Percentiles rank a stretch among this genome's conserved stretches.
Evolutionary conservation across 2,113 vertebrate species (phyloP).

Genomic region (Symphodus melops): DNA sequence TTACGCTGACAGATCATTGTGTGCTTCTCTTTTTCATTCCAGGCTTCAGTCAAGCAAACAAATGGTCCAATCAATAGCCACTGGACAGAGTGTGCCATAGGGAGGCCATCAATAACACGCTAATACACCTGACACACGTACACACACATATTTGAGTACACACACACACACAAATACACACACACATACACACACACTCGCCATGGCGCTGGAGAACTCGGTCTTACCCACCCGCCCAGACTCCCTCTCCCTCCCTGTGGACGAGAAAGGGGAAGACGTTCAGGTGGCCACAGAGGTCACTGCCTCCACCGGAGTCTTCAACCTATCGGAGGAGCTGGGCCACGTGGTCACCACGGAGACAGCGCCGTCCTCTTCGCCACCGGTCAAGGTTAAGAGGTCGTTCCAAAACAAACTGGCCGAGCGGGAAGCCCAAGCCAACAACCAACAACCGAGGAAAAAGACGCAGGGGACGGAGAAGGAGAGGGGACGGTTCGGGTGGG

Average conservation of each 20-base stretch:
- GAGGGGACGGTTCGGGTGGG: constrained; percentile 83
- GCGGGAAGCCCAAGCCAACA: constrained; percentile 78
- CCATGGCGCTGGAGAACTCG: constrained; percentile 82
- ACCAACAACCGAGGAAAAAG: constrained; percentile 77
- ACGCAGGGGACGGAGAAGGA: constrained; percentile 74
- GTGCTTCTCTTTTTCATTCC: constrained; percentile 47
- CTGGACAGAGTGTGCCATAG: constrained; percentile 67
- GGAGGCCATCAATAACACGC: constrained; percentile 59
- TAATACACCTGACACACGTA: constrained; percentile 40
- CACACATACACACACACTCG: not conserved
- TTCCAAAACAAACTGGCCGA: constrained; percentile 84
- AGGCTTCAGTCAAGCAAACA: constrained; percentile 73
- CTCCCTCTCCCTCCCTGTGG: constrained; percentile 73
- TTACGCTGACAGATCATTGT: constrained; percentile 20
- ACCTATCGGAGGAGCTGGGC: constrained; percentile 79
- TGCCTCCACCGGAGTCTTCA: constrained; percentile 63
- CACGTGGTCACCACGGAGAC: constrained; percentile 81
- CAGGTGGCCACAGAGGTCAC: constrained; percentile 70
- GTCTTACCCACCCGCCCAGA: constrained; percentile 69
- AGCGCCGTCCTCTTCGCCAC: constrained; percentile 40
- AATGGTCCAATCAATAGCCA: constrained; percentile 72
- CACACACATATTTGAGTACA: constrained; percentile 9
- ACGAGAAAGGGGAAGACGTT: constrained; percentile 72
- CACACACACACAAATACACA: not conserved
- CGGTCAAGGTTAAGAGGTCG: constrained; percentile 72